Evolutionary conservation across 2,797 vertebrate genomes (phyloP), one percentile per base, ranked within the genome.

Genomic region (Eospalax fontanierii): DNA sequence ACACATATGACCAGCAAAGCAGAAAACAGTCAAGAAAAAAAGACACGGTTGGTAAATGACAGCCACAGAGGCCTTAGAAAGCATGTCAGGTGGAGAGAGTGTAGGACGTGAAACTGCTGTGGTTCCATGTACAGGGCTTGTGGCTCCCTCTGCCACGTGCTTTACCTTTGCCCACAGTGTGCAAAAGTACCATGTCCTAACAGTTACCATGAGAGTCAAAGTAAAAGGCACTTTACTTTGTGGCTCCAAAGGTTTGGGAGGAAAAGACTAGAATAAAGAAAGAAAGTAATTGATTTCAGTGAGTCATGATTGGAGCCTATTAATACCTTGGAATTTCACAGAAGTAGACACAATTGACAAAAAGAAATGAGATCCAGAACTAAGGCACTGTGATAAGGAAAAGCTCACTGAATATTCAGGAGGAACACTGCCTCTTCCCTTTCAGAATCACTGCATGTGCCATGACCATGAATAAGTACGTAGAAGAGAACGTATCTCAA

Each of bases 391-490:
- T 30, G 26, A 10, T 65, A 35, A 43, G 43, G 24, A 57, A 71
- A 57, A 24, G n/a, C 1, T 43, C 19, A 68, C n/a, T 35, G 2
- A 15, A 87, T 40, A 21, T 28, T 33, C 16, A 26, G 40, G 50
- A 30, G 71, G 76, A 87, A 4, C 11, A 66, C 2, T 28, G 38
- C 73, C 15, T 97, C 21, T 96, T 91, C 78, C 83, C 40, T 87
- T 97, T 87, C 98, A 99, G 99, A 92, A 99, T 99, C 95, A 99
- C 99, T 46, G 99, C 99, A 46, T 99, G 99, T 85, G 99, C 99
- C n/a, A 99, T 99, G 98, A 99, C 99, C 68, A 99, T 99, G 99
- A 99, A 99, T 98, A 99, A 99, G 97, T 99, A 99, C 0, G 99
- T 99, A 93, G 99, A 99, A 95, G 99, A 99, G 97, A 99, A 99